Percentiles rank a stretch among this genome's conserved stretches.
Evolutionary conservation across 2,888 invertebrate genomes (phyloP).

Genomic region (Cyaniris semiargus): DNA sequence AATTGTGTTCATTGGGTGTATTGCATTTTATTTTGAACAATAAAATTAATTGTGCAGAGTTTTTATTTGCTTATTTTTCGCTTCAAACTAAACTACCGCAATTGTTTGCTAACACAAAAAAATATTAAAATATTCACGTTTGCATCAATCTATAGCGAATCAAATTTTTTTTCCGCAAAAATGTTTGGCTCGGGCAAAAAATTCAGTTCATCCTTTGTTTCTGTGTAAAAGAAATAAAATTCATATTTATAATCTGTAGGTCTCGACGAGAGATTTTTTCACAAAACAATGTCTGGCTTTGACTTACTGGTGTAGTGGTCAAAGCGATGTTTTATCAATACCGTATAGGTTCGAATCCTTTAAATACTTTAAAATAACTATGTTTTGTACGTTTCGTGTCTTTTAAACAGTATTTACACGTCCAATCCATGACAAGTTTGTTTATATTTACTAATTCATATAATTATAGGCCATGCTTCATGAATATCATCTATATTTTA

Average conservation of each 20-base stretch:
- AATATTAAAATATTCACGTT: neutral
- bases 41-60: no score
- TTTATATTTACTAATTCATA: no score
- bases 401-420: neutral
- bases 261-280: neutral
- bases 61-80: neutral
- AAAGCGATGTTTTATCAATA: neutral
- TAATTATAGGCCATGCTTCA: no score
- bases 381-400: neutral
- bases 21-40: no score
- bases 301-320: neutral
- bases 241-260: constrained; percentile 12
- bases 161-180: constrained; percentile 14
- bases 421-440: no score
- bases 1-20: no score
- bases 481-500: no score
- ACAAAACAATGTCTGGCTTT: neutral
- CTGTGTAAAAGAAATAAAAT: neutral
- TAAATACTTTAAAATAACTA: neutral
- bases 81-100: neutral
- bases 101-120: neutral
- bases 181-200: neutral
- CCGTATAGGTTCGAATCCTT: neutral
- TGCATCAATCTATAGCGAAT: neutral
- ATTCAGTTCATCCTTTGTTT: neutral